These are phyloP conservation scores for Lordiphosa stackelbergi DNA, from an alignment of 1,140 invertebrate genomes.

Conservation along the genomic window DNA sequence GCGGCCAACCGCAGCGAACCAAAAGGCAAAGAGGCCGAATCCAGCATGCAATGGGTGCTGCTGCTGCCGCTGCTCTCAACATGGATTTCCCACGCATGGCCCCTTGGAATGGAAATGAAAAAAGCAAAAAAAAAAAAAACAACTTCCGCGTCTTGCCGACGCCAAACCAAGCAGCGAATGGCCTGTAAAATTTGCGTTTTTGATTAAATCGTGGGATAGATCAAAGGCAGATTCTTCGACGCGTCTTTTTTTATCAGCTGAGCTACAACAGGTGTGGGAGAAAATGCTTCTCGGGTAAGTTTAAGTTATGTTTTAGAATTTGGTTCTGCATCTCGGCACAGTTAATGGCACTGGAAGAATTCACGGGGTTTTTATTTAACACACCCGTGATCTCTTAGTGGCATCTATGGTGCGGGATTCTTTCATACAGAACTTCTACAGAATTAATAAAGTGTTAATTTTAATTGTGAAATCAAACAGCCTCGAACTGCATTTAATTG, in stretches of 20 bases:
- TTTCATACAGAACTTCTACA: slow-evolving; percentile 28
- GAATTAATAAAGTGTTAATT: slow-evolving; percentile 1
- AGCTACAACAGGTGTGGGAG: slow-evolving; percentile 25
- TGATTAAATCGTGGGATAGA: slow-evolving; percentile 75
- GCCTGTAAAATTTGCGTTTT: slow-evolving; percentile 63
- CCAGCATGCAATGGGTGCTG: slow-evolving; percentile 4
- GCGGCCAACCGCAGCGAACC: slow-evolving; percentile 60
- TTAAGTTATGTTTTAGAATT: neutral
- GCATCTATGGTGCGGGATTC: slow-evolving; percentile 78
- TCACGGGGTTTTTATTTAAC: slow-evolving; percentile 77
- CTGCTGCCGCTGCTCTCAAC: slow-evolving; percentile 9
- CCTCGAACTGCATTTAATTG: slow-evolving; percentile 54
- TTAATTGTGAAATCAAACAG: slow-evolving; percentile 19
- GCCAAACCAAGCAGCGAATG: slow-evolving; percentile 10
- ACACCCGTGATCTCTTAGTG: slow-evolving; percentile 78
- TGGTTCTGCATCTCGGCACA: slow-evolving; percentile 70
- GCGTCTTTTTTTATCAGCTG: slow-evolving; percentile 38
- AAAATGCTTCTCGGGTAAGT: slow-evolving; percentile 5
- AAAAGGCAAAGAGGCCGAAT: slow-evolving; percentile 12
- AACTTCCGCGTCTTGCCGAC: slow-evolving; percentile 48
- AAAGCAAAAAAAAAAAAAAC: slow-evolving; percentile 23
- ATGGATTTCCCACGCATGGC: slow-evolving; percentile 66
- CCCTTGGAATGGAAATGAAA: slow-evolving; percentile 48
- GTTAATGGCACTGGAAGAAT: slow-evolving; percentile 79
- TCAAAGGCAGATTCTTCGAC: slow-evolving; percentile 25